Evolutionary conservation across 2,797 vertebrate genomes (phyloP).

Genomic region (Liparis tanakae): DNA sequence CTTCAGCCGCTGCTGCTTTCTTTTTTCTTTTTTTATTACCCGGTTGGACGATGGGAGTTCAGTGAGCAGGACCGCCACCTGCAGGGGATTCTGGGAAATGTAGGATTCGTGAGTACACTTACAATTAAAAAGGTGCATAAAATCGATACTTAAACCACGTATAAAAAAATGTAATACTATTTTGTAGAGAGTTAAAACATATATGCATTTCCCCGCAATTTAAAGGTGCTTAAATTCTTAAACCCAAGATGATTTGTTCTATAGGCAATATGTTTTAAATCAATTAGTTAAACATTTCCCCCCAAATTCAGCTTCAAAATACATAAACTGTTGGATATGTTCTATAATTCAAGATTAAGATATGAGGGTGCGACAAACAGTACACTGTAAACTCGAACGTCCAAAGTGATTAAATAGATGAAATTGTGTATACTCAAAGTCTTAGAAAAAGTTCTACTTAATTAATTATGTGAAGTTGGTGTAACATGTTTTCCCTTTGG

Average conservation of each 20-base stretch:
- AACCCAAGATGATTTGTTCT: background rate
- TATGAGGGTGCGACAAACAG: background rate
- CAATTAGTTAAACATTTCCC: background rate
- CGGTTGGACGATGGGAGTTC: conserved; percentile 15
- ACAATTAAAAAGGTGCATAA: background rate
- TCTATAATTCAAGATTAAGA: background rate
- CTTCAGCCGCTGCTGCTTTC: conserved; percentile 2
- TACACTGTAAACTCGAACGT: too few species aligned
- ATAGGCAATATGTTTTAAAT: background rate
- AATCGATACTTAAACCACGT: background rate
- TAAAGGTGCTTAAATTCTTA: background rate
- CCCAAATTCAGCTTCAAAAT: background rate
- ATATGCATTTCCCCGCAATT: background rate
- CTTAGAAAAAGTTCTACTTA: too few species aligned
- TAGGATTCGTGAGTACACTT: background rate
- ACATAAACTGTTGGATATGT: background rate
- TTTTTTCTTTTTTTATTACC: background rate
- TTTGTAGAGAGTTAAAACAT: background rate
- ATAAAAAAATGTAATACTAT: background rate
- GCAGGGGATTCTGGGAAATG: conserved; percentile 52
- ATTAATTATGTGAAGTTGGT: too few species aligned
- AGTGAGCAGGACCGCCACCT: conserved; percentile 54
- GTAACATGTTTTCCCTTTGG: too few species aligned
- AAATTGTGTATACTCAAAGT: too few species aligned
- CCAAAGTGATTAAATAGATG: too few species aligned